Base-by-base conservation (phyloP, 2,888 invertebrate species). In the Sicus ferrugineus region DNA sequence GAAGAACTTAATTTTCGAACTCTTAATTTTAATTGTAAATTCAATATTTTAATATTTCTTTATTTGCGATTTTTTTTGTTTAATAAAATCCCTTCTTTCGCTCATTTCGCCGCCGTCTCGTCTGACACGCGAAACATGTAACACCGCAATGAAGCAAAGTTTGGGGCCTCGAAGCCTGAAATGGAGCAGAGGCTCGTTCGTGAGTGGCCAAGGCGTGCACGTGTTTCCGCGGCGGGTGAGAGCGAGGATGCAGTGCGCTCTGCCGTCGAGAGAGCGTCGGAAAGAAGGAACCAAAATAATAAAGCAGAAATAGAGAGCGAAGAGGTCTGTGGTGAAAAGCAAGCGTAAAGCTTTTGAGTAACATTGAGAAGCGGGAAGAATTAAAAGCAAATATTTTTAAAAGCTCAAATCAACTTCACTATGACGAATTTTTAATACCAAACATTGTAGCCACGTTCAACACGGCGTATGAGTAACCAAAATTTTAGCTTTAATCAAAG, bases 81-180 rank as follows among this genome's bases (percentile, higher is more conserved):
- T 42, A 38, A 9, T 38, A 9, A 6, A 9, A 11, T 42, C n/a
- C n/a, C n/a, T 42, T 42, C n/a, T 16, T 16, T 42, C 14, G n/a
- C 4, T 42, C 31, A 30, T 61, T 73, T 58, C 75, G 75, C 75
- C 76, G 75, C 74, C 76, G 73, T 74, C 78, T 75, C 78, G 83
- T 83, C 82, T 84, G 80, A 81, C 83, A 84, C 84, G 82, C 84
- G 81, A 81, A 83, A 84, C 84, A 83, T 83, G 85, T 84, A 84
- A 84, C 83, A 84, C 83, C 85, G 84, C 84, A 84, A 84, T 84
- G 84, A 84, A 77, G 77, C 77, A 77, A 78, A 74, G 70, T 75
- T 75, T 76, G 73, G 78, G 79, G 80, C 77, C 78, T 77, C 78
- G 77, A 76, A 77, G 77, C 67, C 66, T 30, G 67, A 67, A 72